These are phyloP conservation scores for Sakesphorus luctuosus DNA, from an alignment of 2,113 vertebrate species.

Conservation along the genomic window DNA sequence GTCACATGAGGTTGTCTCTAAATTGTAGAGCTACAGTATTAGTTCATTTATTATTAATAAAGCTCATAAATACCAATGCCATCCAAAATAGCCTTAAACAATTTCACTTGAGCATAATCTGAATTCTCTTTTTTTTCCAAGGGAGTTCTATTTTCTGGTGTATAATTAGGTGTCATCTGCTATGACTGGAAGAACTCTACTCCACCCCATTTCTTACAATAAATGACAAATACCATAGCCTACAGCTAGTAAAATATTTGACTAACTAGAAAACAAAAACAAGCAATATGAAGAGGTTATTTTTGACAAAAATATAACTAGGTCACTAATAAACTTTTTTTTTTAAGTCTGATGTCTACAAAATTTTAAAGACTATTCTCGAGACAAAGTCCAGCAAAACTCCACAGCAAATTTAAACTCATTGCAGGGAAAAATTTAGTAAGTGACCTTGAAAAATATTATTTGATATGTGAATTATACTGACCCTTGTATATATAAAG, in stretches of 20 bases:
- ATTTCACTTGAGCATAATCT: constrained; percentile 50
- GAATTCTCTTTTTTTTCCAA: constrained; percentile 47
- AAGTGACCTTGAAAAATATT: constrained; percentile 7
- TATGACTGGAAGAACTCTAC: constrained; percentile 57
- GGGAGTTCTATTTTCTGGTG: constrained; percentile 51
- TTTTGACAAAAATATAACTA: constrained; percentile 50
- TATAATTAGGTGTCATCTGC: constrained; percentile 74
- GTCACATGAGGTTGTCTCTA: constrained; percentile 71
- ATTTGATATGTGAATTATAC: background rate
- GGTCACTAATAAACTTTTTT: background rate
- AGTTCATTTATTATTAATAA: constrained; percentile 76
- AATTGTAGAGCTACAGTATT: constrained; percentile 53
- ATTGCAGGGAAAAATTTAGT: background rate
- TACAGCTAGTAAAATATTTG: constrained; percentile 67
- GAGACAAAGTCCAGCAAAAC: background rate
- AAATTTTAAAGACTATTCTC: background rate
- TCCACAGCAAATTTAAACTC: background rate
- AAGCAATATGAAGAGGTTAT: background rate
- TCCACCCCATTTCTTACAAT: constrained; percentile 59
- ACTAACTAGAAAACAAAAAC: constrained; percentile 54
- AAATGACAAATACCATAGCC: constrained; percentile 70
- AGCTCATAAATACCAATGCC: constrained; percentile 72
- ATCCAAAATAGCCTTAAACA: constrained; percentile 75
- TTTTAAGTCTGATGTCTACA: background rate
- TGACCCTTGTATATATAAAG: background rate